Percentiles rank a stretch among this genome's conserved stretches.
phyloP scores from a whole-genome alignment of 2,113 vertebrate genomes.

The Condylura cristata region DNA sequence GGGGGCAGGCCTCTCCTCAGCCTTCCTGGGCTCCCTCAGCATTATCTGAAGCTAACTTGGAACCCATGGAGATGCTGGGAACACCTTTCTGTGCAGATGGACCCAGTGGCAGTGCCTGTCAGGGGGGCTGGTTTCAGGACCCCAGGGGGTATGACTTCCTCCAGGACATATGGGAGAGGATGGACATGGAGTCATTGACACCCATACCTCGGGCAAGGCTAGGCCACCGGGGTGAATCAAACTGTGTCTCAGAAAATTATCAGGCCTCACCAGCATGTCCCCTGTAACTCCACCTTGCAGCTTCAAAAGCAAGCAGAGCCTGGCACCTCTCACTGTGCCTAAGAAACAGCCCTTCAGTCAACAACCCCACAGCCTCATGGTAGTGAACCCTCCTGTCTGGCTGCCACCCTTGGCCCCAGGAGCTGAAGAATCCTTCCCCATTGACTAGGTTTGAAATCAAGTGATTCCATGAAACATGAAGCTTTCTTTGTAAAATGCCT shows the following conservation, averaged over 20 bases:
- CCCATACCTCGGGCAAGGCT: not conserved
- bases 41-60: not conserved
- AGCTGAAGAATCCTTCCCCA: not conserved
- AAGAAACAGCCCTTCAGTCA: not conserved
- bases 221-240: not conserved
- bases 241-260: not conserved
- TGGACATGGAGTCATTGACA: not conserved
- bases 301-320: not conserved
- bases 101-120: not conserved
- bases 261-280: not conserved
- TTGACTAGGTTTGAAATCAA: not conserved
- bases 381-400: not conserved
- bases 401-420: not conserved
- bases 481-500: not conserved
- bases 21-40: not conserved
- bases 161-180: not conserved
- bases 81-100: not conserved
- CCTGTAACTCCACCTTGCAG: not conserved
- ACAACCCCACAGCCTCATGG: not conserved
- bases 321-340: not conserved
- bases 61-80: not conserved
- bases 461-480: not conserved
- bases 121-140: not conserved
- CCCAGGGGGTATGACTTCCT: not conserved
- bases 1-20: not conserved